Conservation (phyloP, 2,113 vertebrate genomes). For the Poecile atricapillus region DNA sequence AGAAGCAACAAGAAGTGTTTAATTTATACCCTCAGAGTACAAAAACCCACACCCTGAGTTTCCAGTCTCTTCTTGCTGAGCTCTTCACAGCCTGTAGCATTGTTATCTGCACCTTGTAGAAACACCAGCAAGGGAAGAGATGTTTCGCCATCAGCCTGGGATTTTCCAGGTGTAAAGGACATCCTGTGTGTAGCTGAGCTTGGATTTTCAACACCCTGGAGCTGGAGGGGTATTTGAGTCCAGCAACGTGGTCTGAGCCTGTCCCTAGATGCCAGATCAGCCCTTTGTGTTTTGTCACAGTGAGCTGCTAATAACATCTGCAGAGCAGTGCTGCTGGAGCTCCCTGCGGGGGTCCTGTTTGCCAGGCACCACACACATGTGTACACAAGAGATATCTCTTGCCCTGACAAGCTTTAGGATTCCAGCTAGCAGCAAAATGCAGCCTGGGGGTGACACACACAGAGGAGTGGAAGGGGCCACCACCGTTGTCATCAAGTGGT, state of each 20-base stretch:
- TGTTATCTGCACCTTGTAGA: background rate
- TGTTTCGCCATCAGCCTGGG: background rate
- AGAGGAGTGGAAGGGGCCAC: background rate
- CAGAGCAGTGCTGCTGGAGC: background rate
- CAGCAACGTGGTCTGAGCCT: background rate
- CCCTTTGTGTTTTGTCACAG: background rate
- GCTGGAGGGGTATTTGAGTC: background rate
- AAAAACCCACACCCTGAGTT: background rate
- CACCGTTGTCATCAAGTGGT: background rate
- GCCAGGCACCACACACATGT: background rate
- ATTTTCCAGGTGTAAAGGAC: background rate
- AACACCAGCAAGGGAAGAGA: background rate
- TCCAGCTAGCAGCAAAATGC: background rate
- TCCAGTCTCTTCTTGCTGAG: background rate
- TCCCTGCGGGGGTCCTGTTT: background rate
- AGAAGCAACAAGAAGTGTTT: background rate
- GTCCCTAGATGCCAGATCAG: background rate
- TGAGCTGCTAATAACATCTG: background rate
- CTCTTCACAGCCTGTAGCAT: background rate
- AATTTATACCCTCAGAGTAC: background rate
- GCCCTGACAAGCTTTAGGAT: background rate
- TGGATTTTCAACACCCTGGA: background rate
- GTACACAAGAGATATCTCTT: background rate
- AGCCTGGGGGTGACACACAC: background rate
- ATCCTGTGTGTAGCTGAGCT: background rate